Percentiles rank a stretch among this genome's conserved stretches.
Evolutionary conservation across 2,888 invertebrate genomes (phyloP).

Genomic region (Myathropa florea): DNA sequence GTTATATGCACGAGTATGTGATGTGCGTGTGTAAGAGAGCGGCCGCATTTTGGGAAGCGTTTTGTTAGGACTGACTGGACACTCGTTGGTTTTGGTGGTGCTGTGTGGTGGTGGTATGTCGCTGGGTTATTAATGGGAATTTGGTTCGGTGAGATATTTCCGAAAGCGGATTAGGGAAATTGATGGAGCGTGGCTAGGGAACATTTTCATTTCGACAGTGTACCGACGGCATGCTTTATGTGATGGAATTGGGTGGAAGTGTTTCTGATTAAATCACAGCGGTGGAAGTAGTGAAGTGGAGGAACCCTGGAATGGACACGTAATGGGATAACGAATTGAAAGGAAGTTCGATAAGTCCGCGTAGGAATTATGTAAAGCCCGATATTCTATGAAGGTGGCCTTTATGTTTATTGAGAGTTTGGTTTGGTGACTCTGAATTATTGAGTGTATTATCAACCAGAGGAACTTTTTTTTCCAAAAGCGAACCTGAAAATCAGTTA

Average conservation of each 20-base stretch:
- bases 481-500: too few species aligned
- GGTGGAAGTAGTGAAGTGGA: not conserved
- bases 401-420: not conserved
- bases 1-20: not conserved
- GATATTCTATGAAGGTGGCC: not conserved
- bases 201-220: slow-evolving; percentile 15
- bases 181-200: slow-evolving; percentile 35
- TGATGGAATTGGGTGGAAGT: slow-evolving; percentile 30
- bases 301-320: not conserved
- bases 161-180: slow-evolving; percentile 52
- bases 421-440: not conserved
- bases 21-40: not conserved
- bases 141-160: slow-evolving; percentile 47
- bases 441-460: too few species aligned
- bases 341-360: not conserved
- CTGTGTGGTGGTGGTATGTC: slow-evolving; percentile 3
- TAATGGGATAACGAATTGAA: not conserved
- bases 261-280: slow-evolving; percentile 44
- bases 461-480: too few species aligned
- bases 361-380: not conserved
- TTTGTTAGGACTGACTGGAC: slow-evolving; percentile 24
- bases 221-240: slow-evolving; percentile 14
- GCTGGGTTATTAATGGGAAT: slow-evolving; percentile 56
- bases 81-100: not conserved
- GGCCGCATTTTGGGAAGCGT: slow-evolving; percentile 23